Evolutionary conservation across 2,888 invertebrate species (phyloP), one percentile per base, ranked within the genome.

Genomic region (Spodoptera littoralis): DNA sequence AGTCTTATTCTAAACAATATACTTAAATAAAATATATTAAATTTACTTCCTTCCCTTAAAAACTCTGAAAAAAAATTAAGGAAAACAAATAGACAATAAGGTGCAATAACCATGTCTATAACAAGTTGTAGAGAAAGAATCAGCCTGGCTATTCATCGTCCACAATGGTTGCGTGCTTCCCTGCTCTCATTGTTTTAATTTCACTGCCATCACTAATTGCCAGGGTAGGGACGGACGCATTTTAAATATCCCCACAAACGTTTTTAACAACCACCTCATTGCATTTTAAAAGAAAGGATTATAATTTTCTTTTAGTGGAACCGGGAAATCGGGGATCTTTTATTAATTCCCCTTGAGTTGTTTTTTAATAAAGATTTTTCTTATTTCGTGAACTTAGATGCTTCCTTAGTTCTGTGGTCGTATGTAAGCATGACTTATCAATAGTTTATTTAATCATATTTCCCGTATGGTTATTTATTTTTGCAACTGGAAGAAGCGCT

Each of bases 201-300:
- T 90, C 89, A 86, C 89, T 85, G 82, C 88, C 84, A 90, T 91
- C 91, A 91, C 93, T 94, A 94, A 94, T 94, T 94, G 92, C 93
- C 87, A 87, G 85, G 87, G 89, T 86, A 88, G 89, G 76, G 71
- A 65, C 77, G 60, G 70, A 36, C 67, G 90, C 90, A 89, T 92
- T 92, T 92, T 90, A 91, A 92, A 92, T 92, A 90, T 89, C 88
- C 89, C 92, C 90, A 84, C 92, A 92, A 93, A 91, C 92, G 91
- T 90, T 93, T 91, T 90, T 90, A 92, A 91, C 92, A 91, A 91
- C 92, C 93, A 92, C 90, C 93, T 93, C 94, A 93, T 92, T 93
- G 94, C 94, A 93, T 93, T 94, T 93, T 93, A 92, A 93, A 93
- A 92, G 91, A 94, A 94, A 92, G 91, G 94, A 93, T 94, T 93